Evolutionary conservation across 2,113 vertebrate genomes (phyloP).

Genomic region (Peromyscus californicus): DNA sequence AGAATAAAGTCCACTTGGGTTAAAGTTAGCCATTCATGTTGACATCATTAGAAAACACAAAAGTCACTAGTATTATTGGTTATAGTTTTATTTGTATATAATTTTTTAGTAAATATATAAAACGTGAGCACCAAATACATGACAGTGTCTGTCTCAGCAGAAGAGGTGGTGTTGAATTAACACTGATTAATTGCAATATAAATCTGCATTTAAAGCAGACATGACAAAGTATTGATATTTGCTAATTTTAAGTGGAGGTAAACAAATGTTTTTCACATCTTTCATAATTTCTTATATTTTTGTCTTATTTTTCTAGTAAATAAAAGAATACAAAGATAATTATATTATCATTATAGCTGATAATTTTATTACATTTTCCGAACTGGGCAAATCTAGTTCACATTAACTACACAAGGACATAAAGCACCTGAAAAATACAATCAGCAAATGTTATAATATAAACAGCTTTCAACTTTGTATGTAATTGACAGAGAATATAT

Average conservation of each 20-base stretch:
- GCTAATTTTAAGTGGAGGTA: slow-evolving; percentile 34
- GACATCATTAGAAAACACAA: background rate
- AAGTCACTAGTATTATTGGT: slow-evolving; percentile 1
- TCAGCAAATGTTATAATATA: slow-evolving; percentile 47
- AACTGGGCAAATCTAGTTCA: slow-evolving; percentile 48
- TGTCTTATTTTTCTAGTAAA: slow-evolving; percentile 28
- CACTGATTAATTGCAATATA: slow-evolving; percentile 7
- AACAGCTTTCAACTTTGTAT: slow-evolving; percentile 32
- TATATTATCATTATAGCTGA: slow-evolving; percentile 13
- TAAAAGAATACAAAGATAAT: slow-evolving; percentile 38
- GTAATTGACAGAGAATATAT: slow-evolving; percentile 28
- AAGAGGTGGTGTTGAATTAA: background rate
- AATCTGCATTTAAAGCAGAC: slow-evolving; percentile 41
- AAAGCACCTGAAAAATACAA: slow-evolving; percentile 57
- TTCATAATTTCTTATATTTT: slow-evolving; percentile 22
- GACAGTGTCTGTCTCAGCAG: background rate
- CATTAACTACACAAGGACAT: slow-evolving; percentile 52
- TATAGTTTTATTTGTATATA: slow-evolving; percentile 37
- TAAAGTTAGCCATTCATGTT: slow-evolving; percentile 7
- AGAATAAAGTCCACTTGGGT: slow-evolving; percentile 43
- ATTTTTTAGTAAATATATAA: slow-evolving; percentile 18
- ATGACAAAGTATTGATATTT: slow-evolving; percentile 44
- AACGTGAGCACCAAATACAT: slow-evolving; percentile 38
- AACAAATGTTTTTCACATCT: slow-evolving; percentile 39
- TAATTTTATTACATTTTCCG: slow-evolving; percentile 73